Conservation (phyloP, 2,797 vertebrate genomes). For the Syngnathus acus region DNA sequence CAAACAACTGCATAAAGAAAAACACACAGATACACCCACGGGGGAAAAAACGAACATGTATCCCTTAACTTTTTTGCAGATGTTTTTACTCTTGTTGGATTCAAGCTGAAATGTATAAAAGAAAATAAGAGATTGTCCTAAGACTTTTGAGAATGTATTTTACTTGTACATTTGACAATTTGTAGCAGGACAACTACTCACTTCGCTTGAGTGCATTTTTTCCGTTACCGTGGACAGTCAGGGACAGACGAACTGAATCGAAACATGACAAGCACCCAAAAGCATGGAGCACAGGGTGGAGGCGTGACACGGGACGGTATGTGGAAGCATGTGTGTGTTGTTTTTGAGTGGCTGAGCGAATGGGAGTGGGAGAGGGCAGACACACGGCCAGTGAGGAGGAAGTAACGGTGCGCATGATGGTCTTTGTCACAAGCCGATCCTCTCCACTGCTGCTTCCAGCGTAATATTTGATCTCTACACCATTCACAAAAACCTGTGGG, state of each 20-base stretch:
- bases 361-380: slow-evolving; percentile 15
- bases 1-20: slow-evolving; percentile 58
- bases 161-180: background rate
- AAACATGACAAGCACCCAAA: slow-evolving; percentile 31
- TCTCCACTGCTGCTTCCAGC: background rate
- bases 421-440: slow-evolving; percentile 23
- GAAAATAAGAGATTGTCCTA: background rate
- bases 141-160: background rate
- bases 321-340: slow-evolving; percentile 24
- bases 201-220: slow-evolving; percentile 21
- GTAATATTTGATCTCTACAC: too few relatives aligned
- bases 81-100: slow-evolving; percentile 4
- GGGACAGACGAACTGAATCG: background rate
- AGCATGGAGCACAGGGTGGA: slow-evolving; percentile 10
- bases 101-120: slow-evolving; percentile 2
- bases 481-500: too few relatives aligned
- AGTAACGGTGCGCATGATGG: slow-evolving; percentile 54
- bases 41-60: slow-evolving; percentile 34
- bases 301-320: background rate
- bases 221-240: slow-evolving; percentile 1
- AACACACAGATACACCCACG: slow-evolving; percentile 39
- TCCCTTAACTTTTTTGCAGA: slow-evolving; percentile 40
- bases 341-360: slow-evolving; percentile 3
- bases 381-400: slow-evolving; percentile 8
- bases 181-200: background rate